Evolutionary conservation across 2,797 vertebrate species (phyloP).

Genomic region (Hipposideros larvatus): DNA sequence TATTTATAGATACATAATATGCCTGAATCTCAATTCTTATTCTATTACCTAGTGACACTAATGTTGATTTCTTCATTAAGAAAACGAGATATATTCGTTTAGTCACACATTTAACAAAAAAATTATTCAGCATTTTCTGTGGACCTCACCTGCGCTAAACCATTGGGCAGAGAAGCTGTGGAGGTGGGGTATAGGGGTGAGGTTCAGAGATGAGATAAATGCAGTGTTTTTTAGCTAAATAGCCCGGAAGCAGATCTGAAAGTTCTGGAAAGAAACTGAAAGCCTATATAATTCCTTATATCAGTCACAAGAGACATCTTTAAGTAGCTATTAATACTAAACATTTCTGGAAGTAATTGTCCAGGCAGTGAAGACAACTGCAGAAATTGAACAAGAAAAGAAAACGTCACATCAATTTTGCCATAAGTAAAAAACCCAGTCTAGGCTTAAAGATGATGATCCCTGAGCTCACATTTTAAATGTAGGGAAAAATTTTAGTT

Average conservation of each 20-base stretch:
- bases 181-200: background rate
- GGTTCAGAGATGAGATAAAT: background rate
- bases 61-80: background rate
- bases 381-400: conserved; percentile 26
- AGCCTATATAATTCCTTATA: background rate
- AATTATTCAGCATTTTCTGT: background rate
- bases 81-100: background rate
- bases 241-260: conserved; percentile 31
- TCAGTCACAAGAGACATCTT: background rate
- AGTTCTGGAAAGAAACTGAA: background rate
- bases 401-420: background rate
- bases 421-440: background rate
- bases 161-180: background rate
- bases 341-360: background rate
- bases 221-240: background rate
- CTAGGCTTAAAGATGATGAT: background rate
- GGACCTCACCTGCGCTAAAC: background rate
- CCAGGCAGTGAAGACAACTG: background rate
- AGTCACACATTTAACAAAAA: background rate
- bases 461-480: background rate
- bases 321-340: background rate
- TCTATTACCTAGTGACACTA: background rate
- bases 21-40: background rate
- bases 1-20: background rate
- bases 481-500: background rate